Conservation (phyloP, 2,888 invertebrate species). For the Idaea straminata region DNA sequence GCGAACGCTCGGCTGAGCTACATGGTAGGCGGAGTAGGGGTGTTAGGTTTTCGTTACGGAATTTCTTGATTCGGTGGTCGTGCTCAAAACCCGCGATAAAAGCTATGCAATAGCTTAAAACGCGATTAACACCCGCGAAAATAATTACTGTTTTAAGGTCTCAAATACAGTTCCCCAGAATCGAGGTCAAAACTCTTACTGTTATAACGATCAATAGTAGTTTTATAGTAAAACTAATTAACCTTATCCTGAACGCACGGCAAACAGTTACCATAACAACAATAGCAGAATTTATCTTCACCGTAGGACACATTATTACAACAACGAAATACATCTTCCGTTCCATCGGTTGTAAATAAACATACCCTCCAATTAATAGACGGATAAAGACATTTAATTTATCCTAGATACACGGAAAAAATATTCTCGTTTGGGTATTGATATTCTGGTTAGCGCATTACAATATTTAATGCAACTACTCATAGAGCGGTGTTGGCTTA, state of each 20-base stretch:
- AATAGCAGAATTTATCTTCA: not conserved
- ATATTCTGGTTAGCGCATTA: no score
- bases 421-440: not conserved
- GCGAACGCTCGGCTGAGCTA: no score
- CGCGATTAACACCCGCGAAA: no score
- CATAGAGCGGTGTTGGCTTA: no score
- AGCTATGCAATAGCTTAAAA: no score
- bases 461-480: no score
- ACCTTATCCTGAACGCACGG: not conserved
- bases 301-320: not conserved
- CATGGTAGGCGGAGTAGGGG: no score
- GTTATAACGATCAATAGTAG: not conserved
- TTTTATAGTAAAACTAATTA: not conserved
- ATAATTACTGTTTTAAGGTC: no score
- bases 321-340: conserved; percentile 7
- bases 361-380: conserved; percentile 26
- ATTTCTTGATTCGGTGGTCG: no score
- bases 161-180: no score
- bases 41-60: no score
- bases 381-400: conserved; percentile 22
- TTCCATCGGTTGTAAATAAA: conserved; percentile 24
- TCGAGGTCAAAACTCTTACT: not conserved
- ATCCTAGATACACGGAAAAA: not conserved
- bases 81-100: no score
- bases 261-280: not conserved